Evolutionary conservation across 2,113 vertebrate genomes (phyloP), one percentile per base, ranked within the genome.

Genomic region (Tragelaphus scriptus): DNA sequence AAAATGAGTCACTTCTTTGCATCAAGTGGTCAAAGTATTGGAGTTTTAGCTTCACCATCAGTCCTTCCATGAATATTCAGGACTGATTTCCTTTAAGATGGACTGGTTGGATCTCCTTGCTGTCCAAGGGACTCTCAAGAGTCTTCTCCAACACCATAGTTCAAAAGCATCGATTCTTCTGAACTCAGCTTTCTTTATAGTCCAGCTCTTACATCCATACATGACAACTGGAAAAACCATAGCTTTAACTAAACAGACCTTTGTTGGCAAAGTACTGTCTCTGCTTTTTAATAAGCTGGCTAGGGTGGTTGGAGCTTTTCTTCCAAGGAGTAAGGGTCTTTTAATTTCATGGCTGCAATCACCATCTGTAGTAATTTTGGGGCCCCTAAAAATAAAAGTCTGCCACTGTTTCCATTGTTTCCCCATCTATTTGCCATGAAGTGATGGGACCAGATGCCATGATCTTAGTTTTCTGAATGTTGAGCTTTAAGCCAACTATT

Each of bases 351-450:
- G 65, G 32, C 8, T n/a, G 32, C 8, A 36, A 4, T 68, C 32
- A n/a, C 32, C 17, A 36, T 36, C 65, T 68, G 32, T 4, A 68
- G 65, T 68, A 9, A 68, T 68, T 68, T 68, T 19, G 63, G 63
- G 9, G 16, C 16, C 63, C 63, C 0, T 0, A 0, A 65, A n/a
- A n/a, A n/a, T 68, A n/a, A 68, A 9, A 3, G 40, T 17, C 63
- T 68, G 32, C 7, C 32, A 5, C 7, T 19, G 32, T 68, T 68
- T 68, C 16, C 32, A n/a, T 9, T 68, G 63, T 68, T n/a, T 68
- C 15, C 8, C 7, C 63, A n/a, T n/a, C 65, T 68, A 19, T 68
- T 68, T n/a, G 2, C 65, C 32, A n/a, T 68, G 65, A 68, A 68
- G 32, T n/a, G 65, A 68, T 68, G 65, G 17, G 32, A n/a, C 4